phyloP scores from a whole-genome alignment of 2,797 vertebrate genomes.

The Pyrrhura leucotis region DNA sequence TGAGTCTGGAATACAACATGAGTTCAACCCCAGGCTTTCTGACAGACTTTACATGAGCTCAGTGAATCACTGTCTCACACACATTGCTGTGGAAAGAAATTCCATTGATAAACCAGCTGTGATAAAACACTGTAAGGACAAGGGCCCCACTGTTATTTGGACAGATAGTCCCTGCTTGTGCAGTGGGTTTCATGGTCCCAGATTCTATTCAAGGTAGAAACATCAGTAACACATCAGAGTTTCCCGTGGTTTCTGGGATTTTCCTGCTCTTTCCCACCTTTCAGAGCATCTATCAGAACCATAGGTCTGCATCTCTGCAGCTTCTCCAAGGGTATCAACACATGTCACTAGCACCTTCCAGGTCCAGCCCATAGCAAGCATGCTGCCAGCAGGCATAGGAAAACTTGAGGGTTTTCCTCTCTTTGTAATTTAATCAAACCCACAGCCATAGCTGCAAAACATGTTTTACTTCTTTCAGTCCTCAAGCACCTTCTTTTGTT shows the following conservation, averaged over 20 bases:
- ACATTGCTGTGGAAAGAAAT: neutral
- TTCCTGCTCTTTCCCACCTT: neutral
- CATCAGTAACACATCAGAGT: neutral
- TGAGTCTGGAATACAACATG: neutral
- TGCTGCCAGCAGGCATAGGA: neutral
- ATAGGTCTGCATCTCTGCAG: neutral
- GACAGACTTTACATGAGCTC: neutral
- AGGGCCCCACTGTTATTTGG: neutral
- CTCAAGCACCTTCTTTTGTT: neutral
- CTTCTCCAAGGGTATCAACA: fast-evolving
- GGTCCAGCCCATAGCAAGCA: fast-evolving
- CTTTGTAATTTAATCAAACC: neutral
- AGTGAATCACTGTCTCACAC: neutral
- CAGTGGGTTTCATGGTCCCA: neutral
- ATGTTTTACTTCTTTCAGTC: neutral
- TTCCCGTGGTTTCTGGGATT: neutral
- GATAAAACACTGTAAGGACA: neutral
- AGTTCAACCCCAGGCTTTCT: neutral
- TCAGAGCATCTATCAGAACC: neutral
- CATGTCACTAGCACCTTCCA: neutral
- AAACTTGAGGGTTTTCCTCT: neutral
- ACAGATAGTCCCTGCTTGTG: neutral
- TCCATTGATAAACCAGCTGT: neutral
- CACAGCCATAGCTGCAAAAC: neutral
- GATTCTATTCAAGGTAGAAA: neutral